Conservation (phyloP, 2,113 vertebrate species). For the Varanus salvator region DNA sequence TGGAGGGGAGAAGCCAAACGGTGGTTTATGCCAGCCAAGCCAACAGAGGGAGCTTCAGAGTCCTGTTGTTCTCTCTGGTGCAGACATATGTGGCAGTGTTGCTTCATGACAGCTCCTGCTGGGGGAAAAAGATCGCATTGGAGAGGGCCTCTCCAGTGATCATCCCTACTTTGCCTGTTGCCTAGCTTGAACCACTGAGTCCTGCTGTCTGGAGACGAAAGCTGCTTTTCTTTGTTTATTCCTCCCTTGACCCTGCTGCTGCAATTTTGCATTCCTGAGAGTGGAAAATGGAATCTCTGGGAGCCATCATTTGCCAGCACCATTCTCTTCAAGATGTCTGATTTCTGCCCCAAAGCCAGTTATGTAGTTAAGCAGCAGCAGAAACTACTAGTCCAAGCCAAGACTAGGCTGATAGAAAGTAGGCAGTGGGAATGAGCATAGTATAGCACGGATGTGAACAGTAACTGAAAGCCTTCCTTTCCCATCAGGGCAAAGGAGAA, state of each 20-base stretch:
- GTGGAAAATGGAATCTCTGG: neutral
- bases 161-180: neutral
- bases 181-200: neutral
- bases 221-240: neutral
- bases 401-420: neutral
- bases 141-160: too few relatives aligned
- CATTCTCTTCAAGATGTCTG: neutral
- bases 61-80: neutral
- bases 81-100: neutral
- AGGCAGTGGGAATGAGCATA: neutral
- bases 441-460: neutral
- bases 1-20: neutral
- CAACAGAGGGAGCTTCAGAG: too few relatives aligned
- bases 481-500: neutral
- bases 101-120: neutral
- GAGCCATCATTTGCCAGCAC: too few relatives aligned
- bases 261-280: neutral
- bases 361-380: neutral
- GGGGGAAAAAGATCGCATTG: neutral
- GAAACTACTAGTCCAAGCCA: neutral
- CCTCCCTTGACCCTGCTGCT: neutral
- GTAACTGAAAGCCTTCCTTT: neutral
- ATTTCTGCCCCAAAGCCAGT: neutral
- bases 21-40: neutral
- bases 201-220: neutral